Evolutionary conservation across 2,797 vertebrate species (phyloP).

Genomic region (Sphenodon punctatus): DNA sequence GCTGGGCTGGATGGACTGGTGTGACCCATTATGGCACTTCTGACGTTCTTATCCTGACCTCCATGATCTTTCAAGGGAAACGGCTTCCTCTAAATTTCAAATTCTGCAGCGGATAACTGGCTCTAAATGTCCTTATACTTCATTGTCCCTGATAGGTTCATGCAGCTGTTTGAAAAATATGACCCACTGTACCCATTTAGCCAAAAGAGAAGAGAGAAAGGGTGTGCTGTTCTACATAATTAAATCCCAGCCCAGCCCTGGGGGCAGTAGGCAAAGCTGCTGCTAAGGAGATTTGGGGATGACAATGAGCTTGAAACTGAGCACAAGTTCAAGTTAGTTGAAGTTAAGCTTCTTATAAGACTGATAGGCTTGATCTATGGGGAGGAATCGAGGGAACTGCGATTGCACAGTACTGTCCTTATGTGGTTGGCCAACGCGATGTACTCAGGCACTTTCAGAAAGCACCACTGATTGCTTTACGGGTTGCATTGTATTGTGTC

Average conservation of each 20-base stretch:
- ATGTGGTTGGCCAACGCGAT: neutral
- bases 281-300: neutral
- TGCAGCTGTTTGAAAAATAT: neutral
- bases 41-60: neutral
- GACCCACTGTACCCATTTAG: neutral
- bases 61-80: conserved; percentile 4
- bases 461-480: neutral
- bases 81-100: conserved; percentile 22
- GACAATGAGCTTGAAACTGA: neutral
- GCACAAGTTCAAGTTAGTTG: neutral
- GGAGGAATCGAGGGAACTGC: neutral
- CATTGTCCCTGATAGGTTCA: neutral
- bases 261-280: neutral
- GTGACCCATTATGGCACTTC: neutral
- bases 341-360: neutral
- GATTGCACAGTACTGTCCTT: fast-evolving
- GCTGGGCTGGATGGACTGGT: too few relatives aligned
- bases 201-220: fast-evolving
- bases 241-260: neutral
- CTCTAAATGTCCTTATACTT: neutral
- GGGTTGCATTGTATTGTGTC: neutral
- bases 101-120: conserved; percentile 9
- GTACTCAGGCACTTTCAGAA: neutral
- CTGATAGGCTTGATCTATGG: neutral
- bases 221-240: neutral